Evolutionary conservation across 2,888 invertebrate genomes (phyloP), one percentile per base, ranked within the genome.

Genomic region (Sclerodermus sp.): DNA sequence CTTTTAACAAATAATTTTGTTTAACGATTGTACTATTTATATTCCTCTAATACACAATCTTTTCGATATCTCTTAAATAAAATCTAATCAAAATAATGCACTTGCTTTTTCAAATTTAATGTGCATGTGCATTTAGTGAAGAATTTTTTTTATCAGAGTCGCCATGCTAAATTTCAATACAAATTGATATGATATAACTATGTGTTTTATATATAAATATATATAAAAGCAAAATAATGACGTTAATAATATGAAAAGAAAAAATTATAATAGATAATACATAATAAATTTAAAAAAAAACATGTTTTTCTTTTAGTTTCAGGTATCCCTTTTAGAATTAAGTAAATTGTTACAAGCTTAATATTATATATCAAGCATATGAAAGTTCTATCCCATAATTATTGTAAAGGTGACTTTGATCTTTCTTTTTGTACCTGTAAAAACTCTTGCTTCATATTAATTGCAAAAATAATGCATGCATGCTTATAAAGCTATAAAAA

Each of bases 261-360:
- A 67, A 68, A 67, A 70, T 69, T 69, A 72, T 70, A 68, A 74
- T 70, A 73, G 68, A 71, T 73, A 73, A 73, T 73, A 74, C 71
- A 73, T 70, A 61, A 64, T 66, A 58, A 71, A 5, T 71, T 68
- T 69, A 64, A 65, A 70, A 69, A 66, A 62, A 46, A 60, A 53
- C 58, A 55, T 55, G 58, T 23, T 23, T 23, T 23, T 66, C 56
- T 67, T 71, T 66, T 64, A 64, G 64, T 66, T 64, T 58, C 59
- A 50, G 23, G 23, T 8, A 3, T 23, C 8, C 23, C 23, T 23
- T 23, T 23, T 23, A 23, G 37, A 23, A 18, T 37, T 45, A 38
- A 30, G 38, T 41, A 29, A 23, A 41, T 17, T 15, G 30, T 37
- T 38, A 10, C 37, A 16, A 29, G 18, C 37, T 29, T 44, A 29